Percentiles rank a stretch among this genome's conserved stretches.
Evolutionary conservation across 2,113 vertebrate genomes (phyloP).

Genomic region (Phaethon lepturus): DNA sequence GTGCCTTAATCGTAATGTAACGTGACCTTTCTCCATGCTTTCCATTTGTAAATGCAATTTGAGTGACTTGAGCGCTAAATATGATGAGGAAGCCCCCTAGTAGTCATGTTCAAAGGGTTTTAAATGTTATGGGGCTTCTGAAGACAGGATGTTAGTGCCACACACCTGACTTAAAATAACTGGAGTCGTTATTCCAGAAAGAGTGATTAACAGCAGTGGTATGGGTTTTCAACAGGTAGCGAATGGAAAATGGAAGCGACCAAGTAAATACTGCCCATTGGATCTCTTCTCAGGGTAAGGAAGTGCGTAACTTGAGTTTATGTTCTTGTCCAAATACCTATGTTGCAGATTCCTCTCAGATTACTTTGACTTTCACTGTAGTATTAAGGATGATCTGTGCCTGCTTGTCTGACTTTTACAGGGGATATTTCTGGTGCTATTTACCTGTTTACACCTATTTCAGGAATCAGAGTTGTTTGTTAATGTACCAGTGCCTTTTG

Average conservation of each 20-base stretch:
- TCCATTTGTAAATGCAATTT: neutral
- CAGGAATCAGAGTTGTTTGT: neutral
- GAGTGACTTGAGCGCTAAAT: neutral
- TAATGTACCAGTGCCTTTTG: neutral
- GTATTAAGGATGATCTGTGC: neutral
- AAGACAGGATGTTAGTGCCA: neutral
- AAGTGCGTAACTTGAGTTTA: neutral
- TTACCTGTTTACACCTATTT: neutral
- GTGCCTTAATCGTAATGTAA: neutral
- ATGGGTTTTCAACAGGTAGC: slow-evolving; percentile 82
- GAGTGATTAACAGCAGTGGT: neutral
- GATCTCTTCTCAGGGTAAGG: slow-evolving; percentile 98
- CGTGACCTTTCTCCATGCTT: neutral
- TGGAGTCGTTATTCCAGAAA: neutral
- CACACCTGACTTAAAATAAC: neutral
- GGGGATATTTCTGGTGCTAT: neutral
- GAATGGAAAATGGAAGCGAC: slow-evolving; percentile 93
- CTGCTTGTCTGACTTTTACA: neutral
- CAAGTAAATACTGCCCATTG: slow-evolving; percentile 93
- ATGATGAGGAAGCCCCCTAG: neutral
- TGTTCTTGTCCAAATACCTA: neutral
- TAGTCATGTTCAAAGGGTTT: neutral
- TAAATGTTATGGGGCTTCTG: neutral
- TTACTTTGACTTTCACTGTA: neutral
- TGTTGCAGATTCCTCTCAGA: neutral